Evolutionary conservation across 2,797 vertebrate genomes (phyloP), one percentile per base, ranked within the genome.

Genomic region (Hirundo rustica): DNA sequence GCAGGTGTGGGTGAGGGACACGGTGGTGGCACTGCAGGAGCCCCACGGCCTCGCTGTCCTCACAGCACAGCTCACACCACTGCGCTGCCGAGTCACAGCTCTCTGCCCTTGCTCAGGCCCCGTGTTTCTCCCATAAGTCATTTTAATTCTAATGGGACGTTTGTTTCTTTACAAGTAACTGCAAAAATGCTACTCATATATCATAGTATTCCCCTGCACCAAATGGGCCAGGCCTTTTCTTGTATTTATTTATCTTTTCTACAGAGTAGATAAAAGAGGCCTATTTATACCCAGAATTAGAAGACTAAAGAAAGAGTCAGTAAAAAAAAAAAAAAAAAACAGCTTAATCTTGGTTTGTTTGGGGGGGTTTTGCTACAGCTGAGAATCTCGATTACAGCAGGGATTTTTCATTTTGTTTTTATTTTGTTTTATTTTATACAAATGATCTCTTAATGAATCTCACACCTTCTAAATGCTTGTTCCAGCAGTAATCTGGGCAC

Each of bases 11-110:
- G 36, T 10, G 10, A 38, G 11, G 38, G 38, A 1, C 2, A 21
- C 4, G 2, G 64, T 4, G 38, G 8, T 32, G 42, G 71, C 21
- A 2, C 25, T 0, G 32, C 44, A 3, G 50, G 57, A n/a, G 48
- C 30, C 51, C 23, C 30, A 3, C 1, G 13, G 3, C 10, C 50
- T 26, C 3, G 7, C 11, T 17, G 22, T 15, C 47, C 22, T 9
- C 7, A 7, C 23, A 9, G 4, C 34, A 5, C 4, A 3, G 16
- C 36, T 11, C 26, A 3, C 19, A 9, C 1, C 5, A 9, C 1
- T 10, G 15, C 16, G 2, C 4, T 12, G 40, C n/a, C 2, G 36
- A 38, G 36, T 38, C 19, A 14, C 29, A 23, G 30, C 53, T 47
- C 40, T 34, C 3, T 38, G 20, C 4, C 6, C 22, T 8, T 13